phyloP scores from a whole-genome alignment of 2,888 invertebrate genomes.

The Pediacus dermestoides region DNA sequence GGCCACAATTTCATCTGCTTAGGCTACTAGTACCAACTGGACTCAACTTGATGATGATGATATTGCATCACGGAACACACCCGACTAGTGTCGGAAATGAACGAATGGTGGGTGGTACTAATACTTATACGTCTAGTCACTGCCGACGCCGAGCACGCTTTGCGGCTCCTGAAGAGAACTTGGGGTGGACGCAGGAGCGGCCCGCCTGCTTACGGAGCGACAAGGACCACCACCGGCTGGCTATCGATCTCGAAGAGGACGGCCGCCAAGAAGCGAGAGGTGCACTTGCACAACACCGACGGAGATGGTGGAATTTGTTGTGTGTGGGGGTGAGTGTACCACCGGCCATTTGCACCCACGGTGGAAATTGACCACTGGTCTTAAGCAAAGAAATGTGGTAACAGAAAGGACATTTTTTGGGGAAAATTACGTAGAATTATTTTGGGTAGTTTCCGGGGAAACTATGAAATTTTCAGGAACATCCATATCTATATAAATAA shows the following conservation, averaged over 20 bases:
- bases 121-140: constrained; percentile 50
- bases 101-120: constrained; percentile 41
- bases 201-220: constrained; percentile 43
- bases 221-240: constrained; percentile 39
- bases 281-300: constrained; percentile 21
- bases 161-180: constrained; percentile 46
- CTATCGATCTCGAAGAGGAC: constrained; percentile 40
- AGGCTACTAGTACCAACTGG: too few species aligned
- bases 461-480: too few species aligned
- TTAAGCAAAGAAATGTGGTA: too few species aligned
- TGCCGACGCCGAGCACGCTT: constrained; percentile 56
- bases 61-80: constrained; percentile 32
- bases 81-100: constrained; percentile 31
- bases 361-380: too few species aligned
- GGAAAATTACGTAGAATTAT: too few species aligned
- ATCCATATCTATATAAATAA: too few species aligned
- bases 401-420: too few species aligned
- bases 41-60: constrained; percentile 18
- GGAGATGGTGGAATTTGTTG: constrained; percentile 22
- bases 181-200: constrained; percentile 47
- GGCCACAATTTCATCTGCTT: too few species aligned
- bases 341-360: too few species aligned
- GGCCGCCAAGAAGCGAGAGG: constrained; percentile 17
- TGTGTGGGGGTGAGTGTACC: too few species aligned
- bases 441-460: too few species aligned